Conservation (phyloP, 2,888 invertebrate species). For the Meta bourneti region DNA sequence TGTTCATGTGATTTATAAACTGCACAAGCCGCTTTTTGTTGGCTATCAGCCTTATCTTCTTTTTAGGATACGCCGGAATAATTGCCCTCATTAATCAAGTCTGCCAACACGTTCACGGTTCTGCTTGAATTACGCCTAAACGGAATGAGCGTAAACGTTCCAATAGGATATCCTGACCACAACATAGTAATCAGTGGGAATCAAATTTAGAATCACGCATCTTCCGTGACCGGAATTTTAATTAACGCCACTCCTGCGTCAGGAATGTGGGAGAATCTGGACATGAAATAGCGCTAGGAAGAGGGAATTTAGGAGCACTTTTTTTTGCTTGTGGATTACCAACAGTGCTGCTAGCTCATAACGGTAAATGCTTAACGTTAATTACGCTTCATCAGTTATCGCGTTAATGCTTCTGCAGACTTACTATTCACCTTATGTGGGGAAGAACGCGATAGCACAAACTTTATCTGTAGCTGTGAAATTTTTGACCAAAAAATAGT, state of each 20-base stretch:
- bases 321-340: no score
- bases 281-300: no score
- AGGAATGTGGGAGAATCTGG: background rate
- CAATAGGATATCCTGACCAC: background rate
- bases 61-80: background rate
- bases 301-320: no score
- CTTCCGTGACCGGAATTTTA: slow-evolving; percentile 6
- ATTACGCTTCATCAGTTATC: background rate
- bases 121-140: slow-evolving; percentile 14
- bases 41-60: background rate
- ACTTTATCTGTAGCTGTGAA: no score
- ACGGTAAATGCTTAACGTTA: background rate
- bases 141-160: slow-evolving; percentile 4
- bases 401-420: no score
- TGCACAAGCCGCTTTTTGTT: background rate
- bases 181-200: slow-evolving; percentile 18
- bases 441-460: no score
- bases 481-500: no score
- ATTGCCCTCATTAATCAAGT: slow-evolving; percentile 21
- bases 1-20: background rate
- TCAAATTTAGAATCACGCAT: slow-evolving; percentile 26
- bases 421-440: no score
- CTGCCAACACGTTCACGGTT: slow-evolving; percentile 16
- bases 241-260: slow-evolving; percentile 4
- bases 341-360: no score